Conservation (phyloP, 2,113 vertebrate genomes). For the Nothocercus nigrocapillus region DNA sequence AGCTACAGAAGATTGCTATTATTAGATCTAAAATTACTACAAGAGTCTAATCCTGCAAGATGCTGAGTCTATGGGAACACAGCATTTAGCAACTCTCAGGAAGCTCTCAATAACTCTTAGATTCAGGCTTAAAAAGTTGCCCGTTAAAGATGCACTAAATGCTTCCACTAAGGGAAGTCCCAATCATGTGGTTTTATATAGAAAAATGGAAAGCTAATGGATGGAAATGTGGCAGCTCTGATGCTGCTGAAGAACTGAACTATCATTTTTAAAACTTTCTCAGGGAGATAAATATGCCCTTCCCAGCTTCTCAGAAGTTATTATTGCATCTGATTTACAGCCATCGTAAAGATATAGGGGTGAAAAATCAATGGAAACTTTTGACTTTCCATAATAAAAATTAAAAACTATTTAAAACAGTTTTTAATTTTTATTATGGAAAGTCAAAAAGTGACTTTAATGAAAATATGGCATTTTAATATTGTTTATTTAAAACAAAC, state of each 20-base stretch:
- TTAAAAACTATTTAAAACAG: not conserved
- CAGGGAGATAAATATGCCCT: constrained; percentile 54
- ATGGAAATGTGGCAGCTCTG: constrained; percentile 61
- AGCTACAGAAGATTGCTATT: constrained; percentile 4
- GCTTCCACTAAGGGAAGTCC: constrained; percentile 64
- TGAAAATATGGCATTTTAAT: too few species aligned
- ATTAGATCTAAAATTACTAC: constrained; percentile 18
- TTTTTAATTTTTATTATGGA: too few species aligned
- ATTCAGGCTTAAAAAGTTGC: constrained; percentile 23
- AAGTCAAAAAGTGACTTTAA: too few species aligned
- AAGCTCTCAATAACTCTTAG: constrained; percentile 47
- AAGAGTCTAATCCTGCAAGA: constrained; percentile 35
- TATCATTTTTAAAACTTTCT: constrained; percentile 55
- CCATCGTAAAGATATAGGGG: not conserved
- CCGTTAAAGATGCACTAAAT: constrained; percentile 53
- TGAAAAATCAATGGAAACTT: not conserved
- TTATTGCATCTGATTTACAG: constrained; percentile 57
- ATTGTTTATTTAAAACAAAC: too few species aligned
- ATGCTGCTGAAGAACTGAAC: constrained; percentile 21
- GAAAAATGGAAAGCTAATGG: constrained; percentile 60
- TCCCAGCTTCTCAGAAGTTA: constrained; percentile 47
- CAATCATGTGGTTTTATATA: constrained; percentile 59
- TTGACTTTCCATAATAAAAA: constrained; percentile 9
- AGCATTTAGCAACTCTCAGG: constrained; percentile 45
- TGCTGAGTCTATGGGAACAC: constrained; percentile 11